These are phyloP conservation scores for Pharmacophagus antenor DNA, from an alignment of 2,888 invertebrate genomes.

Conservation along the genomic window DNA sequence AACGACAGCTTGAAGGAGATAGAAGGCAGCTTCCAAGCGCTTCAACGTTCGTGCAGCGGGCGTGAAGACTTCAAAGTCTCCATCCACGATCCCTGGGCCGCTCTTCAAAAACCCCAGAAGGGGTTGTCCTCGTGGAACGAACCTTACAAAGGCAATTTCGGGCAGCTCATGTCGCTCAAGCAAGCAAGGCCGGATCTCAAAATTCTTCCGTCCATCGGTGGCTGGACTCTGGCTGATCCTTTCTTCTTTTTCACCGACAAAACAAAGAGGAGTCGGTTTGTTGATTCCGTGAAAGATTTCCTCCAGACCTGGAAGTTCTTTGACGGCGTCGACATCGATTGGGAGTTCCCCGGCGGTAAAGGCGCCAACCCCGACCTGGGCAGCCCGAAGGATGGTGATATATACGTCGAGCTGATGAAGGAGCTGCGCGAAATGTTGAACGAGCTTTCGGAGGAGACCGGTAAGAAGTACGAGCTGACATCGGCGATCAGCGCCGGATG, in stretches of 20 bases:
- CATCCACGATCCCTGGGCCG: conserved; percentile 76
- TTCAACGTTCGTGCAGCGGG: conserved; percentile 73
- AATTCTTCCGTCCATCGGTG: conserved; percentile 71
- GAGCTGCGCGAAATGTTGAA: conserved; percentile 71
- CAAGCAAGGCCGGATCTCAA: conserved; percentile 71
- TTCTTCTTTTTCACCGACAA: conserved; percentile 73
- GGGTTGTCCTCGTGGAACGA: conserved; percentile 74
- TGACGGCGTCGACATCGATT: conserved; percentile 75
- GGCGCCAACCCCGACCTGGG: conserved; percentile 73
- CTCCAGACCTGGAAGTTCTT: conserved; percentile 76
- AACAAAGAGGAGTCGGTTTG: conserved; percentile 64
- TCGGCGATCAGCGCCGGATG: conserved; percentile 77
- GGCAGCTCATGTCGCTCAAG: conserved; percentile 73
- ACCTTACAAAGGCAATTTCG: conserved; percentile 76
- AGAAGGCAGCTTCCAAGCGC: conserved; percentile 74
- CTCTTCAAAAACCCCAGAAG: conserved; percentile 73
- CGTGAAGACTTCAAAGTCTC: conserved; percentile 75
- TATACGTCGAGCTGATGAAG: conserved; percentile 67
- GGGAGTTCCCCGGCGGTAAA: conserved; percentile 78
- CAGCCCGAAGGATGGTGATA: conserved; percentile 65
- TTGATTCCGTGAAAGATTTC: conserved; percentile 72
- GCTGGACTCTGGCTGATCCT: conserved; percentile 75
- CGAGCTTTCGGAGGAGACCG: conserved; percentile 63
- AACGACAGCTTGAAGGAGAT: conserved; percentile 77
- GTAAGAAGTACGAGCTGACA: conserved; percentile 71